phyloP scores from a whole-genome alignment of 2,888 invertebrate species.

The Thymelicus acteon region DNA sequence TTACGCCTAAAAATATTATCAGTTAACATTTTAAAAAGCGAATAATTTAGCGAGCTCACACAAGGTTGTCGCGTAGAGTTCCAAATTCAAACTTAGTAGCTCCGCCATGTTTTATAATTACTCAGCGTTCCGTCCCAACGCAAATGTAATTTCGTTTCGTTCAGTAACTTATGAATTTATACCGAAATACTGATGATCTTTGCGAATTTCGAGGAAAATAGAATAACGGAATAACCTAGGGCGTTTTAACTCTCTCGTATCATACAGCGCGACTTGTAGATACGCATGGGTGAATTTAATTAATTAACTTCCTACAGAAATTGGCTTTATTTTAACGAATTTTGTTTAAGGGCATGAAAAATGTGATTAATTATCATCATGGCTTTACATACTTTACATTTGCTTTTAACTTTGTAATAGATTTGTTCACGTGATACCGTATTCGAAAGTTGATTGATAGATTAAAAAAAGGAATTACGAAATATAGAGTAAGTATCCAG shows the following conservation, averaged over 20 bases:
- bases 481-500: too few species aligned
- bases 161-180: conserved; percentile 14
- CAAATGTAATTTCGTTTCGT: conserved; percentile 16
- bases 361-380: too few species aligned
- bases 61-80: neutral
- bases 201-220: neutral
- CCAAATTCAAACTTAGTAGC: neutral
- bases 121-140: conserved; percentile 1
- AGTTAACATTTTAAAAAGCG: too few species aligned
- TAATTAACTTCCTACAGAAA: neutral
- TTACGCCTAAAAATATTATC: too few species aligned
- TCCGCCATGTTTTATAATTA: conserved; percentile 17
- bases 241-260: neutral
- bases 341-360: too few species aligned
- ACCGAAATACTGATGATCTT: conserved; percentile 10
- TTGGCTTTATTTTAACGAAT: neutral
- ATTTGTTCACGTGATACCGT: too few species aligned
- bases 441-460: too few species aligned
- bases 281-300: neutral
- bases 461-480: too few species aligned
- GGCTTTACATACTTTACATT: too few species aligned
- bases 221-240: conserved; percentile 1
- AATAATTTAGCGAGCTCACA: too few species aligned
- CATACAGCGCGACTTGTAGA: neutral
- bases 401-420: too few species aligned